A percentile compares a stretch with the other conserved stretches of the same genome.
Conservation (phyloP, 2,888 invertebrate genomes). For the Agriopis marginaria region DNA sequence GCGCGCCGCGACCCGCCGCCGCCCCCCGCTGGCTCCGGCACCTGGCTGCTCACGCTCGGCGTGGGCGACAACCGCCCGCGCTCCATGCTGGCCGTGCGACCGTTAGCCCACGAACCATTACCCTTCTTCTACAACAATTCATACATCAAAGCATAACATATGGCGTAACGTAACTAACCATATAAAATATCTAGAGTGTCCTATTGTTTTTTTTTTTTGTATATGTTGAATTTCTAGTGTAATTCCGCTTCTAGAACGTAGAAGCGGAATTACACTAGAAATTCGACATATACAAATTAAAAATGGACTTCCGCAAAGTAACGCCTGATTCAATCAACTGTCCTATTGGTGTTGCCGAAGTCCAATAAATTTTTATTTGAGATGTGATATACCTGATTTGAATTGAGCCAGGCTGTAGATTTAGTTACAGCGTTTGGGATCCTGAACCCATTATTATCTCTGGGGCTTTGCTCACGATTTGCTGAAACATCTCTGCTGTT, state of each 20-base stretch:
- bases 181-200: background rate
- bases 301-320: too few relatives aligned
- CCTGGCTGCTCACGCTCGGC: slow-evolving; percentile 47
- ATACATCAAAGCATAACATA: background rate
- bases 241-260: too few relatives aligned
- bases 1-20: slow-evolving; percentile 54
- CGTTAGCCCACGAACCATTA: slow-evolving; percentile 64
- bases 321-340: too few relatives aligned
- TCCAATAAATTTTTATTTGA: too few relatives aligned
- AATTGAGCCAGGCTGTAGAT: slow-evolving; percentile 64
- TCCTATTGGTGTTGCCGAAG: background rate
- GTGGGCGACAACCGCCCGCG: slow-evolving; percentile 70
- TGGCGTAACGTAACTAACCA: background rate
- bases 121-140: slow-evolving; percentile 62
- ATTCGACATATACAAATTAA: too few relatives aligned
- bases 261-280: too few relatives aligned
- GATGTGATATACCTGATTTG: slow-evolving; percentile 66
- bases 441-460: slow-evolving; percentile 78
- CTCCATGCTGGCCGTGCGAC: slow-evolving; percentile 68
- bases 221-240: too few relatives aligned
- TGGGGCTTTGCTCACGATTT: slow-evolving; percentile 74
- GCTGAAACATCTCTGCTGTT: slow-evolving; percentile 78
- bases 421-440: slow-evolving; percentile 70
- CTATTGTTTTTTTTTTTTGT: too few relatives aligned
- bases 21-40: slow-evolving; percentile 40